phyloP scores from a whole-genome alignment of 1,140 invertebrate genomes.

The Nephotettix cincticeps region DNA sequence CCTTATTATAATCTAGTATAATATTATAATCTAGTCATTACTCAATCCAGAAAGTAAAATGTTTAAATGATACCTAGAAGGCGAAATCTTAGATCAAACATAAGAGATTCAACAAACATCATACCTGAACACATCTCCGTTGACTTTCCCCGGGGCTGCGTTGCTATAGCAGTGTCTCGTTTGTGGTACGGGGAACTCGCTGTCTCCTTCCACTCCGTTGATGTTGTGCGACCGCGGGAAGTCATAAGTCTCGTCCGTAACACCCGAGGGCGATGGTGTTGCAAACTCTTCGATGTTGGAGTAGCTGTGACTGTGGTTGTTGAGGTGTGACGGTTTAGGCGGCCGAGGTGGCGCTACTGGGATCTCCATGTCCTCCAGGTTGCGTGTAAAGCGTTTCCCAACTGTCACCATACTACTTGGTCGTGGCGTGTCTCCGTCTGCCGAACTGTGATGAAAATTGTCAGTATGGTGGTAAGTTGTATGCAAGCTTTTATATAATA shows the following conservation, averaged over 20 bases:
- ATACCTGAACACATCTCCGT: constrained; percentile 54
- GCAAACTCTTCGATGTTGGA: constrained; percentile 37
- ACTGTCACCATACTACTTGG: constrained; percentile 54
- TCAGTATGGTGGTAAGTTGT: too few species aligned
- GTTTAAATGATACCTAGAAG: too few species aligned
- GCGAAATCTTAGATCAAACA: too few species aligned
- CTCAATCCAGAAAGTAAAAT: too few species aligned
- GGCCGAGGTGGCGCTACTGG: constrained; percentile 65
- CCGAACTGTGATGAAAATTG: constrained; percentile 42
- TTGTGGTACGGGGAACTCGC: constrained; percentile 31
- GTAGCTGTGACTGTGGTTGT: constrained; percentile 42
- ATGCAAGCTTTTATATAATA: too few species aligned
- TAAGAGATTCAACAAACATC: too few species aligned
- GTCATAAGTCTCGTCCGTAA: constrained; percentile 68
- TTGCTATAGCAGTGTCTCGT: constrained; percentile 69
- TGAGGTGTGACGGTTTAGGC: constrained; percentile 68
- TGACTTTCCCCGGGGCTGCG: constrained; percentile 62
- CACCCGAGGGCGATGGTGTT: constrained; percentile 7
- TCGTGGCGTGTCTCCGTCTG: constrained; percentile 49
- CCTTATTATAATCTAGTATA: too few species aligned
- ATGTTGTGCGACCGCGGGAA: constrained; percentile 66
- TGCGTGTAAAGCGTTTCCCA: constrained; percentile 53
- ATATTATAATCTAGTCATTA: too few species aligned
- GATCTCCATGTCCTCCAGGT: constrained; percentile 38
- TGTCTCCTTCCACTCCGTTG: constrained; percentile 40